These are phyloP conservation scores for Lasiurus borealis DNA, from an alignment of 2,113 vertebrate genomes.

Conservation along the genomic window DNA sequence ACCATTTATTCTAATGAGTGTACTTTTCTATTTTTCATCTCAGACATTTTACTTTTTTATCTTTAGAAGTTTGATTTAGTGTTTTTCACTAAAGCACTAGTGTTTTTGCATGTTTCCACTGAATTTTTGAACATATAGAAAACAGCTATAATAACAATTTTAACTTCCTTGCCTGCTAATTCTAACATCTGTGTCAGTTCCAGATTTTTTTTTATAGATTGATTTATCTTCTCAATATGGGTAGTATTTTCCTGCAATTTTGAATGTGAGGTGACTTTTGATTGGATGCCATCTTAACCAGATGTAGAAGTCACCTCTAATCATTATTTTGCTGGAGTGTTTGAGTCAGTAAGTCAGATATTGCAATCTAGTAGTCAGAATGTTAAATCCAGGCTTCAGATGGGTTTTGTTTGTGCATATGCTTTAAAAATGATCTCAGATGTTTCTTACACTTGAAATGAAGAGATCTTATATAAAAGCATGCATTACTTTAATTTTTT, in stretches of 20 bases:
- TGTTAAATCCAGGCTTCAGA: not conserved
- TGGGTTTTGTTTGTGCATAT: not conserved
- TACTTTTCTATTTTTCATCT: conserved; percentile 33
- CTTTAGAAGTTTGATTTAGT: not conserved
- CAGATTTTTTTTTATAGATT: not conserved
- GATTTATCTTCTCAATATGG: not conserved
- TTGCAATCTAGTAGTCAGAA: not conserved
- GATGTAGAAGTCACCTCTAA: not conserved
- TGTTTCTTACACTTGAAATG: conserved; percentile 36
- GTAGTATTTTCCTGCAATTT: not conserved
- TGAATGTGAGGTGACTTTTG: not conserved
- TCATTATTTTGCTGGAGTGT: not conserved
- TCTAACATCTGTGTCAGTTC: not conserved
- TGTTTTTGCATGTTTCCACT: not conserved
- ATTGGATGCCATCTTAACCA: not conserved
- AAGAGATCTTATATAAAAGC: not conserved
- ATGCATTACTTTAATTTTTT: not conserved
- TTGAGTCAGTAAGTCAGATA: not conserved
- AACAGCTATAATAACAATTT: conserved; percentile 4
- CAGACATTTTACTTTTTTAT: conserved; percentile 23
- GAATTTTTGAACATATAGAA: not conserved
- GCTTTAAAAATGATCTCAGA: conserved; percentile 14
- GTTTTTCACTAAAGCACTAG: not conserved
- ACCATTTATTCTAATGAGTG: not conserved
- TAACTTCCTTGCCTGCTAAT: not conserved